Evolutionary conservation across 1,140 invertebrate species (phyloP), one percentile per base, ranked within the genome.

Genomic region (Drosophila kikkawai): DNA sequence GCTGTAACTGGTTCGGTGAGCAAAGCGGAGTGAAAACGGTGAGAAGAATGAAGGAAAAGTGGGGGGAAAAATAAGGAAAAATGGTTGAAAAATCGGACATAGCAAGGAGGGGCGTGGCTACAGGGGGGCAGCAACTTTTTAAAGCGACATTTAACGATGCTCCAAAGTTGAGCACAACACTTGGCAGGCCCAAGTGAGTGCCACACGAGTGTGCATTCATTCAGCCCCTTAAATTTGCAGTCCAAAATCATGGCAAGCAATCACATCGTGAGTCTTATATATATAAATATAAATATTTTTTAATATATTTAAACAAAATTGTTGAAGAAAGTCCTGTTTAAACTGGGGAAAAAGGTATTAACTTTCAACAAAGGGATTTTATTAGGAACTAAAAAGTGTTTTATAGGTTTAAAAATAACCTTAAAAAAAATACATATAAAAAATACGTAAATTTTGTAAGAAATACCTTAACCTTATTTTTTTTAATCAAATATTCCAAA

Each of bases 131-230:
- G 32, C 15, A 84, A 84, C 66, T 84, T 84, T 84, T 85, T 85
- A 84, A 84, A 84, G 81, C 73, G 73, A 71, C 73, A 84, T 84
- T 84, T 84, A 76, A 70, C 79, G 53, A 71, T 71, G 68, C 66
- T 47, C 68, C 56, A 41, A 57, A 70, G 66, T 71, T 57, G 42
- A 48, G 48, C 69, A 58, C 37, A 48, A 37, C 69, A 48, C 66
- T 59, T 57, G 37, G 19, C 37, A 48, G 36, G 42, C 17, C 44
- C 64, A 37, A 71, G 66, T 59, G 50, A 71, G 53, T 59, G 69
- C 36, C 69, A 56, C 44, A 41, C 41, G 51, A 73, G 45, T 69
- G 45, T 69, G 71, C 63, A 39, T 65, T 58, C 69, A 74, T 41
- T 45, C 56, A 63, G 32, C 19, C 19, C 19, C 15, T 9, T 2